A percentile compares a stretch with the other conserved stretches of the same genome.
Conservation (phyloP, 2,113 vertebrate species). For the Nasalis larvatus region DNA sequence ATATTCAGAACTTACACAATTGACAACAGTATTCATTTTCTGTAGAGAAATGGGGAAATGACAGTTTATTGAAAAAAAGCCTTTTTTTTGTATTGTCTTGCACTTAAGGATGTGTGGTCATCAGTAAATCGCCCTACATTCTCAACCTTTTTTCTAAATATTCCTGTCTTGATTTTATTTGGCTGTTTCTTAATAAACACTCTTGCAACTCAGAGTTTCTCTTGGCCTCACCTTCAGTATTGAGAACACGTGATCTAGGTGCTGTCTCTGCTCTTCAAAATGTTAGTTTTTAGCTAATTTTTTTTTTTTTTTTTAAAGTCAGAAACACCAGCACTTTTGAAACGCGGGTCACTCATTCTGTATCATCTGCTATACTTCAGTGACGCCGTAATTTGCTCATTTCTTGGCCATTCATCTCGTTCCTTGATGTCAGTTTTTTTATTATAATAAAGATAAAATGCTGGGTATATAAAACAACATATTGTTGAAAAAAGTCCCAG, state of each 20-base stretch:
- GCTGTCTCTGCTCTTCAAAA: too few species aligned
- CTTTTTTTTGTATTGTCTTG: too few species aligned
- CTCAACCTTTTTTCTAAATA: rapidly evolving
- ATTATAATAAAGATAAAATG: neutral
- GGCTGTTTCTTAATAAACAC: neutral
- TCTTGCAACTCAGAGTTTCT: neutral
- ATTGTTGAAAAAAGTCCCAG: neutral
- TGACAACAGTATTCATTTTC: neutral
- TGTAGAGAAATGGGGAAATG: neutral
- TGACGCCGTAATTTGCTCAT: neutral
- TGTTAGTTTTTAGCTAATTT: neutral
- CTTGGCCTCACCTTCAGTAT: neutral
- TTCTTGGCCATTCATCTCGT: neutral
- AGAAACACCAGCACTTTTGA: neutral
- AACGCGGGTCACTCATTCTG: rapidly evolving
- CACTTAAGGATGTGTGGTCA: neutral
- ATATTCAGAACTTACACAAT: neutral
- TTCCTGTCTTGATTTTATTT: neutral
- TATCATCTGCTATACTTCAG: rapidly evolving
- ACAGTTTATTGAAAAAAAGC: neutral
- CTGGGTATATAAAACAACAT: neutral
- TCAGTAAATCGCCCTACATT: too few species aligned
- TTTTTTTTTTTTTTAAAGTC: neutral
- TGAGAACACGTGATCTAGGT: neutral
- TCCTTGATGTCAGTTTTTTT: neutral